phyloP scores from a whole-genome alignment of 1,140 invertebrate species.

The Calephelis virginiensis region DNA sequence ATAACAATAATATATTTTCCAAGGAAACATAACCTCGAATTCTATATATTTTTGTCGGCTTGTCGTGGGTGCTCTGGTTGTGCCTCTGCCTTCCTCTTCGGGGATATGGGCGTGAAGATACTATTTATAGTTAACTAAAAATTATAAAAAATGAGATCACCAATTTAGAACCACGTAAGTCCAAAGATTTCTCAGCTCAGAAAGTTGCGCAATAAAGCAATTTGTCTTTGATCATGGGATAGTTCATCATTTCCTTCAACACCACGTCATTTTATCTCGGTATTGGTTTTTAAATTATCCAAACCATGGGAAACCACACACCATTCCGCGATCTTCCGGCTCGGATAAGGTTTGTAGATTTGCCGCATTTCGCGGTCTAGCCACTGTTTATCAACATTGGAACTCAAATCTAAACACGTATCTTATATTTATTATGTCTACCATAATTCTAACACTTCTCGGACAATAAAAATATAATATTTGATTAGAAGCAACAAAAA shows the following conservation, averaged over 20 bases:
- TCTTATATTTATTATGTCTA: conserved; percentile 17
- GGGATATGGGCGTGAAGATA: too few relatives aligned
- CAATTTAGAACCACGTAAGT: not conserved
- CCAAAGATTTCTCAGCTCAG: not conserved
- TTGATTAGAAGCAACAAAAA: too few relatives aligned
- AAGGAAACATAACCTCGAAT: too few relatives aligned
- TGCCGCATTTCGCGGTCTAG: conserved; percentile 64
- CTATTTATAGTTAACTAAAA: too few relatives aligned
- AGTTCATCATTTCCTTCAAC: conserved; percentile 65
- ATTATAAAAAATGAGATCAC: too few relatives aligned
- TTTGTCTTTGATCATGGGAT: conserved; percentile 59
- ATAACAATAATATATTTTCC: too few relatives aligned
- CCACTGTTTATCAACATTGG: conserved; percentile 58
- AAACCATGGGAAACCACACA: conserved; percentile 61
- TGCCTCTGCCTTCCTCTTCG: too few relatives aligned
- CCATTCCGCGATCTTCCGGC: conserved; percentile 61
- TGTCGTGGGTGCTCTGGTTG: too few relatives aligned
- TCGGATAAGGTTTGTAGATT: conserved; percentile 69
- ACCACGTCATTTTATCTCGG: conserved; percentile 38
- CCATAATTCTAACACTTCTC: not conserved
- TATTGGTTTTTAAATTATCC: conserved; percentile 73
- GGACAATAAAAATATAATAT: not conserved
- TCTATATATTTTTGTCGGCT: too few relatives aligned
- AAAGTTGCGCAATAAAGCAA: conserved; percentile 66
- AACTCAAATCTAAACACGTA: conserved; percentile 43